A percentile compares a stretch with the other conserved stretches of the same genome.
Conservation (phyloP, 1,140 invertebrate genomes). For the Streblospio benedicti region DNA sequence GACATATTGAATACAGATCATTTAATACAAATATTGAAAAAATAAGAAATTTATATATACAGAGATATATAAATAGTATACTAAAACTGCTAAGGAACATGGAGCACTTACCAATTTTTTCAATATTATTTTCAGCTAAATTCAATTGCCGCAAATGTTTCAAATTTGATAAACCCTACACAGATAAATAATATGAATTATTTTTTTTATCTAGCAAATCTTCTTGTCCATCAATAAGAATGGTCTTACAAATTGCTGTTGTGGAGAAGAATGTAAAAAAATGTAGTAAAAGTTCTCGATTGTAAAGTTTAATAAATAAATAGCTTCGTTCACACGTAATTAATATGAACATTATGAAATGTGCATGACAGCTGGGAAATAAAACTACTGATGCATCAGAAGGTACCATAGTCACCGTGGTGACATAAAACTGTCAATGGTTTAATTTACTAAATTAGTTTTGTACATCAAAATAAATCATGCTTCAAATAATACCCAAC, state of each 20-base stretch:
- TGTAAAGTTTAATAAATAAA: neutral
- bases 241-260: too few species aligned
- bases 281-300: neutral
- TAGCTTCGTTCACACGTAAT: neutral
- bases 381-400: too few species aligned
- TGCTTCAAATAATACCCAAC: too few species aligned
- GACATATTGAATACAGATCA: neutral
- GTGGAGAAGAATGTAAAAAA: neutral
- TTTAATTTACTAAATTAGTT: too few species aligned
- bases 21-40: slow-evolving; percentile 1
- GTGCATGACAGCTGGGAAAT: too few species aligned
- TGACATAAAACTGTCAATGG: too few species aligned
- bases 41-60: neutral
- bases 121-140: slow-evolving; percentile 43
- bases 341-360: neutral
- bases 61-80: neutral
- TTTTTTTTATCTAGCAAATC: too few species aligned
- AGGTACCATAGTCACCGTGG: too few species aligned
- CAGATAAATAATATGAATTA: too few species aligned
- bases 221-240: too few species aligned
- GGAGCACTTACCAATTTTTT: slow-evolving; percentile 38
- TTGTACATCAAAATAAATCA: too few species aligned
- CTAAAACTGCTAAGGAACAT: neutral
- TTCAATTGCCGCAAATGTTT: slow-evolving; percentile 38
- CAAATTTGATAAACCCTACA: slow-evolving; percentile 34